Percentiles rank a stretch among this genome's conserved stretches.
phyloP scores from a whole-genome alignment of 1,140 invertebrate species.

The Bombus difficillimus region DNA sequence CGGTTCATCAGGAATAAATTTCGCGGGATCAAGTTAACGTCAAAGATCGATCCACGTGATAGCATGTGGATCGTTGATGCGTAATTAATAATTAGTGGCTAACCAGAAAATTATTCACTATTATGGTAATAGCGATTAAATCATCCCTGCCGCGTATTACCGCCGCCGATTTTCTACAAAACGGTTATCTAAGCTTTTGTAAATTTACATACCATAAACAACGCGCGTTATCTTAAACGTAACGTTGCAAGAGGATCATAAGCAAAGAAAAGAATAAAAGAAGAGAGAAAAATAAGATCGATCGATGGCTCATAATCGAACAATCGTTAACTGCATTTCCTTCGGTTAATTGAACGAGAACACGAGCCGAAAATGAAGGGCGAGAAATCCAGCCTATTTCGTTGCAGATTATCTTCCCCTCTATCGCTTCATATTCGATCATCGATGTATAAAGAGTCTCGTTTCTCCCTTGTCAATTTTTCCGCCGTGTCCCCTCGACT shows the following conservation, averaged over 20 bases:
- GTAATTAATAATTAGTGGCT: conserved; percentile 52
- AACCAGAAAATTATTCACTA: conserved; percentile 50
- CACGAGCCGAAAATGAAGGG: too few species aligned
- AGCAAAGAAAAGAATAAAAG: background rate
- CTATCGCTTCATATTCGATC: background rate
- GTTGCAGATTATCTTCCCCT: background rate
- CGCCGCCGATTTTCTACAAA: conserved; percentile 38
- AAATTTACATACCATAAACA: conserved; percentile 35
- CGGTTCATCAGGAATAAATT: background rate
- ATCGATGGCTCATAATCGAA: background rate
- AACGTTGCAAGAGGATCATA: background rate
- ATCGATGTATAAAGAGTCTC: background rate
- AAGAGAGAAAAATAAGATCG: too few species aligned
- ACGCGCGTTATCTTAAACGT: background rate
- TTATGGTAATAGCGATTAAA: conserved; percentile 47
- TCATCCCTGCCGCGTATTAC: conserved; percentile 33
- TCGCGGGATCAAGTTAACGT: background rate
- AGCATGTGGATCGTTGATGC: background rate
- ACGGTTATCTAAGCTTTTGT: conserved; percentile 39
- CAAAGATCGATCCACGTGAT: conserved; percentile 14
- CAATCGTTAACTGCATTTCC: background rate
- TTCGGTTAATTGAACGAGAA: background rate
- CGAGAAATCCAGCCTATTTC: background rate
- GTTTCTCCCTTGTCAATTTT: background rate
- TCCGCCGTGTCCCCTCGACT: background rate